A percentile compares a stretch with the other conserved stretches of the same genome.
phyloP scores from a whole-genome alignment of 2,797 vertebrate genomes.

The Orestias chungarensis region DNA sequence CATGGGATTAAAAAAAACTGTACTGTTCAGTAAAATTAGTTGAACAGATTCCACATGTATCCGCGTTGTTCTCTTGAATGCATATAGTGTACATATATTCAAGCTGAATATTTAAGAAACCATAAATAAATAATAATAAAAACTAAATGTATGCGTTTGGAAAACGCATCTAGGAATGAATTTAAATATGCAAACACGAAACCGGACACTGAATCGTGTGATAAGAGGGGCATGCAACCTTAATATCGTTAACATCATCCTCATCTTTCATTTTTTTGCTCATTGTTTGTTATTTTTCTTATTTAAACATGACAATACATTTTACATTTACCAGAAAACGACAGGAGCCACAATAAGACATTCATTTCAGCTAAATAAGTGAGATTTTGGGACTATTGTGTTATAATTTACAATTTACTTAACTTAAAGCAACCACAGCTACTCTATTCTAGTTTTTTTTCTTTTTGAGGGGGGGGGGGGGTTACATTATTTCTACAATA shows the following conservation, averaged over 20 bases:
- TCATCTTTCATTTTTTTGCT: slow-evolving; percentile 1
- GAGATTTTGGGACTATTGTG: neutral
- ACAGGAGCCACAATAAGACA: neutral
- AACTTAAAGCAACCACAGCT: too few species aligned
- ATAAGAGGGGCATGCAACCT: slow-evolving; percentile 52
- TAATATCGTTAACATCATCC: slow-evolving; percentile 22
- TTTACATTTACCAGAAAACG: slow-evolving; percentile 22
- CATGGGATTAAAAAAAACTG: too few species aligned
- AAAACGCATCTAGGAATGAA: neutral
- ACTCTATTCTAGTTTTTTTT: too few species aligned
- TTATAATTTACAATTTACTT: too few species aligned
- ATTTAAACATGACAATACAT: slow-evolving; percentile 64
- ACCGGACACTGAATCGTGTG: neutral
- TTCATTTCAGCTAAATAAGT: neutral
- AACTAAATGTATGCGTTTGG: too few species aligned
- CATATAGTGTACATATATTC: too few species aligned
- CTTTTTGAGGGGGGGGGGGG: too few species aligned
- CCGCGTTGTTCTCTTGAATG: neutral
- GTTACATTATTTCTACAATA: too few species aligned
- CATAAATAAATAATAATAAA: neutral
- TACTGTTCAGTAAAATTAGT: too few species aligned
- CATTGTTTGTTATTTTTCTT: slow-evolving; percentile 36
- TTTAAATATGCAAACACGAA: neutral
- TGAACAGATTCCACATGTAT: neutral
- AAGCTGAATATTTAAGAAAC: too few species aligned